Evolutionary conservation across 2,888 invertebrate genomes (phyloP).

Genomic region (Caenorhabditis zanzibari): DNA sequence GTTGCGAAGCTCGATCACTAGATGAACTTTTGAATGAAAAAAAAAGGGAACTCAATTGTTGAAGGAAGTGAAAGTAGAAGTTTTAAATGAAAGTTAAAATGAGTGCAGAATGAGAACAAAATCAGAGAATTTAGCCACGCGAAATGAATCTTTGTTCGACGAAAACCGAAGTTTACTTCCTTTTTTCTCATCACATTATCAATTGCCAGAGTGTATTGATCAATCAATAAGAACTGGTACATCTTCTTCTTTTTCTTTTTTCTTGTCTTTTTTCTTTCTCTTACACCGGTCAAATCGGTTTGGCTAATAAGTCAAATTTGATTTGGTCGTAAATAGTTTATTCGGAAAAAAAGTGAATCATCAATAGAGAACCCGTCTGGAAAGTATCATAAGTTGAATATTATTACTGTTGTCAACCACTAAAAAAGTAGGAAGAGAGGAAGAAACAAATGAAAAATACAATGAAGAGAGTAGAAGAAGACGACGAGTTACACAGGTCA

Average conservation of each 20-base stretch:
- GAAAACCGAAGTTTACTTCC: constrained; percentile 48
- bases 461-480: constrained; percentile 6
- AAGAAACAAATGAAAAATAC: constrained; percentile 19
- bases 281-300: constrained; percentile 28
- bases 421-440: constrained; percentile 2
- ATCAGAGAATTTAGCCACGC: background rate
- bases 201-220: constrained; percentile 26
- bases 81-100: constrained; percentile 4
- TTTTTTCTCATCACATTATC: constrained; percentile 32
- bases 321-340: constrained; percentile 25
- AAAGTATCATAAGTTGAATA: constrained; percentile 8
- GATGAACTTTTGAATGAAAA: constrained; percentile 19
- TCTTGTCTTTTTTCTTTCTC: constrained; percentile 4
- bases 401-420: background rate
- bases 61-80: background rate
- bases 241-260: constrained; percentile 19
- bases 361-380: constrained; percentile 34
- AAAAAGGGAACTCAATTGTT: background rate
- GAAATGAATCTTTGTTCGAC: constrained; percentile 45
- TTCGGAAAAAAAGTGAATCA: constrained; percentile 48
- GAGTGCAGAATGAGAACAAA: constrained; percentile 38
- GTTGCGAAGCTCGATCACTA: constrained; percentile 17
- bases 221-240: constrained; percentile 55
- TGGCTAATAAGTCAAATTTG: constrained; percentile 22
- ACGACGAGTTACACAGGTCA: constrained; percentile 57